Conservation (phyloP, 1,140 invertebrate species). For the Nylanderia fulva region DNA sequence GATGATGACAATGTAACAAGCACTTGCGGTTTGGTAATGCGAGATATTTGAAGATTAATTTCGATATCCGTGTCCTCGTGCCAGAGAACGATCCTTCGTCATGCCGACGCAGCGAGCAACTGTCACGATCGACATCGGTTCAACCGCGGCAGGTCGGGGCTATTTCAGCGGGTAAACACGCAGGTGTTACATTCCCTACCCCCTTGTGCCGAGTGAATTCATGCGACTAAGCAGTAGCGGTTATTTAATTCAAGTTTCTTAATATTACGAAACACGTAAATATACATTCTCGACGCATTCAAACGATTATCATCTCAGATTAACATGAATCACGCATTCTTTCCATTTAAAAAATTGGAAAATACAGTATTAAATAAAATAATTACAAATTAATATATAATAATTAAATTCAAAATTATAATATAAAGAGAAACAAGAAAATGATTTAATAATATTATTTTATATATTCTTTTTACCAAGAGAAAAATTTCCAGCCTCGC, state of each 20-base stretch:
- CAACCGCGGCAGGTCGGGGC: constrained; percentile 53
- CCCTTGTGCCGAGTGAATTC: constrained; percentile 16
- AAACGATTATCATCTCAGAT: neutral
- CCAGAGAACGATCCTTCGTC: constrained; percentile 64
- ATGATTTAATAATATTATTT: neutral
- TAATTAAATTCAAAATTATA: neutral
- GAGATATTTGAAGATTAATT: neutral
- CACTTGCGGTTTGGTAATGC: too few species aligned
- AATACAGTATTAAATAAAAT: too few species aligned
- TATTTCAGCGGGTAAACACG: constrained; percentile 71
- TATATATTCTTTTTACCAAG: neutral
- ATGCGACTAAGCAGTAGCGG: constrained; percentile 6
- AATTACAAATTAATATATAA: neutral
- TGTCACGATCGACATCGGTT: constrained; percentile 73
- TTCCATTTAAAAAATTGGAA: neutral
- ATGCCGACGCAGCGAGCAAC: constrained; percentile 66
- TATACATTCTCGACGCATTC: neutral
- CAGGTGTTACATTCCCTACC: constrained; percentile 75
- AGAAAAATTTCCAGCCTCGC: neutral
- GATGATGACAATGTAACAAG: neutral
- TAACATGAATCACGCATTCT: neutral
- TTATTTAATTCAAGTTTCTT: constrained; percentile 14
- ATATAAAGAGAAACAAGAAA: neutral
- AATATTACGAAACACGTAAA: constrained; percentile 3
- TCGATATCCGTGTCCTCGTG: neutral